Percentiles rank a stretch among this genome's conserved stretches.
Conservation (phyloP, 2,888 invertebrate genomes). For the Drosophila mimetica region DNA sequence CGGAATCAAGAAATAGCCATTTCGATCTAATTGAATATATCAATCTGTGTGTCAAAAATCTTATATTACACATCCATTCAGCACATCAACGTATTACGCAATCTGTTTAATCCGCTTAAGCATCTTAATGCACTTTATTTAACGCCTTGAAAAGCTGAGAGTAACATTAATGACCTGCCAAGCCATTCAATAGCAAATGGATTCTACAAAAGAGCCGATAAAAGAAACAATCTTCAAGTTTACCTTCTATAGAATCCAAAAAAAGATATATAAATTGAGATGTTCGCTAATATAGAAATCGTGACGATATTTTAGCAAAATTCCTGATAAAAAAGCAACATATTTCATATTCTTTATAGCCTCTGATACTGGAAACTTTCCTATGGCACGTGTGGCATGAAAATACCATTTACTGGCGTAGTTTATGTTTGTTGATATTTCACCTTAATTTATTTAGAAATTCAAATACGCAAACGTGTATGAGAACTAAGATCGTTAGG, state of each 20-base stretch:
- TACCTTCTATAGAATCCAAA: constrained; percentile 5
- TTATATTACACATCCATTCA: background rate
- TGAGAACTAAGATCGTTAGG: constrained; percentile 33
- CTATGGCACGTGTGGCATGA: constrained; percentile 12
- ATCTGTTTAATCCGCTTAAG: constrained; percentile 20
- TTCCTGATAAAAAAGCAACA: background rate
- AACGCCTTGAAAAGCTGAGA: constrained; percentile 10
- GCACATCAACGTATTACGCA: constrained; percentile 18
- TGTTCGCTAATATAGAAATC: constrained; percentile 4
- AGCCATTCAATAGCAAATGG: constrained; percentile 18
- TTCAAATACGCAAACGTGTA: constrained; percentile 29
- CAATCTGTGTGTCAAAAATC: constrained; percentile 12
- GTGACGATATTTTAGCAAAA: background rate
- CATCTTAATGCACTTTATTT: constrained; percentile 27
- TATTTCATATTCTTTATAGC: constrained; percentile 23
- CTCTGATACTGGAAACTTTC: constrained; percentile 1
- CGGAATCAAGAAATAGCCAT: constrained; percentile 1
- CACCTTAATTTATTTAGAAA: constrained; percentile 27
- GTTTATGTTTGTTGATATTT: constrained; percentile 37
- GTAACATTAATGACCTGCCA: constrained; percentile 21
- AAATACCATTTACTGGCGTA: constrained; percentile 4
- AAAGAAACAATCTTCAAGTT: constrained; percentile 10
- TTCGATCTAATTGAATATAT: constrained; percentile 15
- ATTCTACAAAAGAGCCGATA: constrained; percentile 6
- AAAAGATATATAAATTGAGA: constrained; percentile 1